Percentiles rank a stretch among this genome's conserved stretches.
phyloP scores from a whole-genome alignment of 2,113 vertebrate genomes.

The Stigmatopora nigra region DNA sequence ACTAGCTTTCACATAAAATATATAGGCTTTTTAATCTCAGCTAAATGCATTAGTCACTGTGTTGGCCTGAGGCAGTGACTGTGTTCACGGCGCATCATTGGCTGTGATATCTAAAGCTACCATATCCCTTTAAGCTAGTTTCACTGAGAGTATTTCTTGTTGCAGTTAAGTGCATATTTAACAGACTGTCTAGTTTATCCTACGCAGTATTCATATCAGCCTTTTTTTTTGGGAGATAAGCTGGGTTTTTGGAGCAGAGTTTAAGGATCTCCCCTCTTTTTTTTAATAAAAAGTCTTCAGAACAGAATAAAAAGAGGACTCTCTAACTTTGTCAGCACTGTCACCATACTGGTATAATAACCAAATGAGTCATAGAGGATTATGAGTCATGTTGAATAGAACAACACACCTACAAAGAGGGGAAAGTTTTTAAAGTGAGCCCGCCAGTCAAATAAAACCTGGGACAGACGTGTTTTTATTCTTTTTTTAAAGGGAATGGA shows the following conservation, averaged over 20 bases:
- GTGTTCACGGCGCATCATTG: conserved; percentile 49
- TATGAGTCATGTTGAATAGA: conserved; percentile 56
- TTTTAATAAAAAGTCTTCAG: conserved; percentile 1
- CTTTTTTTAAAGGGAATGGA: conserved; percentile 16
- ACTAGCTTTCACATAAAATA: conserved; percentile 48
- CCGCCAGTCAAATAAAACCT: conserved; percentile 37
- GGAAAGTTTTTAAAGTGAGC: conserved; percentile 49
- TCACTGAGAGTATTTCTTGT: conserved; percentile 34
- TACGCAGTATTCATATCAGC: conserved; percentile 36
- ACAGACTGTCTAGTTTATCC: conserved; percentile 36
- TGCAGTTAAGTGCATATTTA: conserved; percentile 47
- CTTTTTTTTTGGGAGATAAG: conserved; percentile 34
- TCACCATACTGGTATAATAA: conserved; percentile 30
- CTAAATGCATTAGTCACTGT: conserved; percentile 57
- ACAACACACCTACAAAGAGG: conserved; percentile 54
- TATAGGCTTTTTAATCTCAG: conserved; percentile 56
- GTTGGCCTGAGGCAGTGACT: conserved; percentile 39
- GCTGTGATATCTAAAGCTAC: conserved; percentile 48
- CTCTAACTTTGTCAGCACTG: conserved; percentile 21
- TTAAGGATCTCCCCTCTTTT: conserved; percentile 7
- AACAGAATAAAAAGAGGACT: conserved; percentile 33
- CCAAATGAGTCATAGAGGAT: conserved; percentile 55
- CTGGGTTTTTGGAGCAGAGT: conserved; percentile 16
- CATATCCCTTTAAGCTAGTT: conserved; percentile 44
- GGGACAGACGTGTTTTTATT: conserved; percentile 29